Evolutionary conservation across 1,140 invertebrate genomes (phyloP).

Genomic region (Sinella curviseta): DNA sequence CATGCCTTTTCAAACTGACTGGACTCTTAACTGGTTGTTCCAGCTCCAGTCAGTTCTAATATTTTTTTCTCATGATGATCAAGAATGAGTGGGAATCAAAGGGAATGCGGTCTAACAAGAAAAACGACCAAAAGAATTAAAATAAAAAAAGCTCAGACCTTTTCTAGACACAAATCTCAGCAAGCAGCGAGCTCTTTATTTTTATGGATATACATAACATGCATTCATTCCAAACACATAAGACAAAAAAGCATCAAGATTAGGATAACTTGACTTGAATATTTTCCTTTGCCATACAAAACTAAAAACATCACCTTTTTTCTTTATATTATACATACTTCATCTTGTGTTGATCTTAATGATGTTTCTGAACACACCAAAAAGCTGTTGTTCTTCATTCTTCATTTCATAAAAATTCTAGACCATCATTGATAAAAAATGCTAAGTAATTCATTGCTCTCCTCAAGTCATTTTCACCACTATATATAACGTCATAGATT

Average conservation of each 20-base stretch:
- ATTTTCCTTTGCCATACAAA: no score
- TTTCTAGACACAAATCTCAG: conserved; percentile 22
- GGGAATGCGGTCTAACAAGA: conserved; percentile 3
- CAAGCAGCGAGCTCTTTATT: not conserved
- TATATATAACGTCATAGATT: not conserved
- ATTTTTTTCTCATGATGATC: not conserved
- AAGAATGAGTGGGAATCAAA: conserved; percentile 12
- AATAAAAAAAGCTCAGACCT: conserved; percentile 14
- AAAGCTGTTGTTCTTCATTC: not conserved
- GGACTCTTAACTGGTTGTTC: conserved; percentile 1
- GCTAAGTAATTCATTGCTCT: conserved; percentile 19
- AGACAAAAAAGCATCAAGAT: no score
- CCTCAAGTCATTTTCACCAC: not conserved
- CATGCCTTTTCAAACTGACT: not conserved
- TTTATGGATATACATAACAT: not conserved
- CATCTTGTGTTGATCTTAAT: conserved; percentile 7
- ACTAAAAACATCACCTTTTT: not conserved
- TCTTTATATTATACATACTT: not conserved
- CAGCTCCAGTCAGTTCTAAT: not conserved
- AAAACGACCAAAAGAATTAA: not conserved
- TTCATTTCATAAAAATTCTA: not conserved
- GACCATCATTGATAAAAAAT: not conserved
- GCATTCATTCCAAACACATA: no score
- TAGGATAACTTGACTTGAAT: no score
- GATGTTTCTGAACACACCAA: not conserved